These are phyloP conservation scores for Zaprionus kolodkinae DNA, from an alignment of 1,140 invertebrate species.

Conservation along the genomic window DNA sequence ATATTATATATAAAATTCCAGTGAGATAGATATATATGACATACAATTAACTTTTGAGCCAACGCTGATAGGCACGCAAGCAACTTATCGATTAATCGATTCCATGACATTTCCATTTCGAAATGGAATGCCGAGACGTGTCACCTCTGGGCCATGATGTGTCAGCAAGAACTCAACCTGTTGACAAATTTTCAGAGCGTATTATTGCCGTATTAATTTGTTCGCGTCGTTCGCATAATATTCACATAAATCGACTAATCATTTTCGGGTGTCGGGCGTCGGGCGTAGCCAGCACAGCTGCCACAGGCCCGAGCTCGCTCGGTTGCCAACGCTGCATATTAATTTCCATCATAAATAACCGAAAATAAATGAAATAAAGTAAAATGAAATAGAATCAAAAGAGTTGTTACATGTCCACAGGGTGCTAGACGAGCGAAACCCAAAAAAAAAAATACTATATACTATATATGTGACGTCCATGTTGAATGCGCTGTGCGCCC, in stretches of 20 bases:
- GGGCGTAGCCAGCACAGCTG: slow-evolving; percentile 27
- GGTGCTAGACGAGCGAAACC: neutral
- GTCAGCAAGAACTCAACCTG: slow-evolving; percentile 59
- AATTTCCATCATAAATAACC: slow-evolving; percentile 74
- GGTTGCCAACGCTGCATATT: slow-evolving; percentile 61
- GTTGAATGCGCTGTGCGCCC: slow-evolving; percentile 30
- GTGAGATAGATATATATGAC: no score
- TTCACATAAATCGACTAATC: slow-evolving; percentile 77
- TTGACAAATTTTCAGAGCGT: slow-evolving; percentile 64
- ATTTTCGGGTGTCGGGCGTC: slow-evolving; percentile 44
- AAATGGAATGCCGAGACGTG: slow-evolving; percentile 34
- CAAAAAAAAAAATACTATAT: slow-evolving; percentile 14
- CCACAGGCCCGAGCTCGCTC: slow-evolving; percentile 37
- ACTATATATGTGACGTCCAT: slow-evolving; percentile 43
- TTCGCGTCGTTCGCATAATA: slow-evolving; percentile 66
- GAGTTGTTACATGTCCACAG: slow-evolving; percentile 40
- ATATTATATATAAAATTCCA: no score
- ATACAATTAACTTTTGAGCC: no score
- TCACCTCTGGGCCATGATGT: slow-evolving; percentile 62
- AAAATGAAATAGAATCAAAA: slow-evolving; percentile 37
- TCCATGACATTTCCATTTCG: slow-evolving; percentile 2
- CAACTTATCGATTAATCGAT: slow-evolving; percentile 11
- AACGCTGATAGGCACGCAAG: neutral
- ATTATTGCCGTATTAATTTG: slow-evolving; percentile 65
- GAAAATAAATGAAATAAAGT: slow-evolving; percentile 42